Conservation (phyloP, 1,140 invertebrate species). For the Choristoneura fumiferana region DNA sequence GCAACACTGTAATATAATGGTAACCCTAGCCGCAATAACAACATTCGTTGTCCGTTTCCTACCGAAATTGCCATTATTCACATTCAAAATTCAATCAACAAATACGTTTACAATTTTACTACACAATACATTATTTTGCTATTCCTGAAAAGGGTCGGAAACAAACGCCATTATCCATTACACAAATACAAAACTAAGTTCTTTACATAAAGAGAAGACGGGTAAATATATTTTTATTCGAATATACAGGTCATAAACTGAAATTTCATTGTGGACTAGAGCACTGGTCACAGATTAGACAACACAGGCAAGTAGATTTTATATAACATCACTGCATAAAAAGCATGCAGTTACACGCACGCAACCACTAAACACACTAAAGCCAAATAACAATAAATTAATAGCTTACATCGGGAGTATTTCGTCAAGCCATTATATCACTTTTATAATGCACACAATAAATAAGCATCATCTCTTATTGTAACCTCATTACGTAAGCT, state of each 20-base stretch:
- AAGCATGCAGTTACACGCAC: slow-evolving; percentile 22
- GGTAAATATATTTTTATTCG: slow-evolving; percentile 26
- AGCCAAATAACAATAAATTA: slow-evolving; percentile 40
- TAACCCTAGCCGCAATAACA: not conserved
- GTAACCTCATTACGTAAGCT: slow-evolving; percentile 24
- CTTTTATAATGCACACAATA: slow-evolving; percentile 37
- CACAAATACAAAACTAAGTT: slow-evolving; percentile 38
- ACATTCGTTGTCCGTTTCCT: slow-evolving; percentile 6
- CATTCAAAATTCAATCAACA: not conserved
- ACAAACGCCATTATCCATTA: slow-evolving; percentile 23
- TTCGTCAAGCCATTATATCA: slow-evolving; percentile 34
- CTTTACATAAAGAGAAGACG: slow-evolving; percentile 30
- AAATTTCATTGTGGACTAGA: slow-evolving; percentile 45
- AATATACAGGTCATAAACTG: slow-evolving; percentile 30
- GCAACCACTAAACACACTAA: slow-evolving; percentile 21
- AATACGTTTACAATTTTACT: not conserved
- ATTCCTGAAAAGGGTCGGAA: slow-evolving; percentile 5
- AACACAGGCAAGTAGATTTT: slow-evolving; percentile 58
- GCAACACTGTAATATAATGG: no score
- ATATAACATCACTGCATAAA: slow-evolving; percentile 27
- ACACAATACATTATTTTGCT: slow-evolving; percentile 26
- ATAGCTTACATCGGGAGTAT: slow-evolving; percentile 38
- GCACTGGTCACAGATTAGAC: slow-evolving; percentile 58
- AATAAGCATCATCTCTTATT: slow-evolving; percentile 42
- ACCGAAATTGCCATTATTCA: not conserved